Evolutionary conservation across 2,888 invertebrate genomes (phyloP), one percentile per base, ranked within the genome.

Genomic region (Unio delphinus): DNA sequence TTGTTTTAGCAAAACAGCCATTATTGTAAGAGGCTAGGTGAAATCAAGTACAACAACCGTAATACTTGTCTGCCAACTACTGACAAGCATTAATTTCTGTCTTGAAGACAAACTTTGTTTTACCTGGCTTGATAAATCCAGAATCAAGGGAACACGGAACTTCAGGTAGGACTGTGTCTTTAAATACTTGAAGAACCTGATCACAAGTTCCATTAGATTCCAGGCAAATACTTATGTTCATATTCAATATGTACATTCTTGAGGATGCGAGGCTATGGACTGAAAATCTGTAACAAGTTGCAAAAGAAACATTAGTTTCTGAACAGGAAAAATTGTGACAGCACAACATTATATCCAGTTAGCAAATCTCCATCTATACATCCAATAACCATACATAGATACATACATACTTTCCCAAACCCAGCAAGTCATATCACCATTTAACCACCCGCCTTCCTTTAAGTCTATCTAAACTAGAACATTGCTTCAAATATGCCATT

Each of bases 211-310:
- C 60, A 26, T 63, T 64, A 8, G 70, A 64, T 45, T 70, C 70
- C 18, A 74, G 65, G 59, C 74, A 74, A 23, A 74, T 58, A 45
- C 67, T 66, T 20, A 68, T 63, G 34, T 55, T 63, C 56, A 73
- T 26, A 11, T n/a, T 65, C 1, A 70, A 45, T 17, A 60, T 59
- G 30, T 68, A 70, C 28, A 66, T 20, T 56, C 55, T 18, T 30
- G 59, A 7, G 58, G 61, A 8, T 67, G 20, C 45, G 4, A 71
- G 58, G 28, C 60, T 56, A 2, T 20, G 18, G 6, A 71, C 20
- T 57, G 58, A 55, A 30, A 67, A 61, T 45, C 70, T 71, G 64
- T 60, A 67, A 23, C n/a, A 55, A 26, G 55, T 23, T 45, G 34
- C 17, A 23, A 63, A 34, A 20, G 20, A 28, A 59, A 28, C 17